Conservation (phyloP, 2,888 invertebrate genomes). For the Tipula confusa region DNA sequence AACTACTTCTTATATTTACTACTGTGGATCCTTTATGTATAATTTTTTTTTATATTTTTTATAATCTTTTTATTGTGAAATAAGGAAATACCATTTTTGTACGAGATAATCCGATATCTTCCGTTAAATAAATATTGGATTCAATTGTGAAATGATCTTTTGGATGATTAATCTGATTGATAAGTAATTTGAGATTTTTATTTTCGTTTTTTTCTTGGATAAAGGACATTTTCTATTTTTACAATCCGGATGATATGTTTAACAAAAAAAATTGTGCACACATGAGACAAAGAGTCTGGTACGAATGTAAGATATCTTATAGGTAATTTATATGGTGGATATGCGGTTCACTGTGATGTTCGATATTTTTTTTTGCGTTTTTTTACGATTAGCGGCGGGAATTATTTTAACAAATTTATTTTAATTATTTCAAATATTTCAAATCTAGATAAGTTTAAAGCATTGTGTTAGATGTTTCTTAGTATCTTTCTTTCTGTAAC, state of each 20-base stretch:
- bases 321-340: neutral
- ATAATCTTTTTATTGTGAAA: neutral
- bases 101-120: conserved; percentile 21
- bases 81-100: neutral
- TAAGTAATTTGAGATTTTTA: conserved; percentile 3
- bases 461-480: too few species aligned
- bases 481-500: too few species aligned
- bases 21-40: neutral
- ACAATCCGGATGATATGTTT: neutral
- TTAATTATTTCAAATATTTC: too few species aligned
- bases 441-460: too few species aligned
- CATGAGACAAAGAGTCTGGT: conserved; percentile 7
- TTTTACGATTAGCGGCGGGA: neutral
- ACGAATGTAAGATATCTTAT: neutral
- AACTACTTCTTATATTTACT: neutral
- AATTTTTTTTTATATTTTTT: neutral
- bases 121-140: conserved; percentile 27
- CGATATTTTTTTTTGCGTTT: neutral
- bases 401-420: too few species aligned
- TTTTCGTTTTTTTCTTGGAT: neutral
- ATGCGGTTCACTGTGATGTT: neutral
- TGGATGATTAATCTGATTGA: conserved; percentile 12
- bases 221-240: neutral
- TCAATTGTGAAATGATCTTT: conserved; percentile 20
- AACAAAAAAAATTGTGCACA: neutral